A percentile compares a stretch with the other conserved stretches of the same genome.
phyloP scores from a whole-genome alignment of 2,797 vertebrate species.

The Anabas testudineus region DNA sequence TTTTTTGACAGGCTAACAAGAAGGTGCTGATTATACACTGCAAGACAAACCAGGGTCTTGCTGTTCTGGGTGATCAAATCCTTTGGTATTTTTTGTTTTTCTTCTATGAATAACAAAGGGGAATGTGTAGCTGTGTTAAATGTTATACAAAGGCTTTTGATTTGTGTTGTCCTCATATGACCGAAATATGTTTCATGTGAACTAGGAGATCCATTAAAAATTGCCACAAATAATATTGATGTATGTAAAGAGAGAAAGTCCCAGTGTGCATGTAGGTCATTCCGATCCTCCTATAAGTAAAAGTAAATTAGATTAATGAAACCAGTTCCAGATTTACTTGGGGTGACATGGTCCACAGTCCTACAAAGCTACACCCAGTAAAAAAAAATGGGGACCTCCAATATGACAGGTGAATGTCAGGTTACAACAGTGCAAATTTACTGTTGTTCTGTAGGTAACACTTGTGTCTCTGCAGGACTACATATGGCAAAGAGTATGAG shows the following conservation, averaged over 20 bases:
- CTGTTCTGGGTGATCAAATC: slow-evolving; percentile 82
- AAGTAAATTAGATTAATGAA: no score
- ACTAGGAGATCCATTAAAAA: neutral
- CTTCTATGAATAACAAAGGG: slow-evolving; percentile 5
- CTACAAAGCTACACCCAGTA: neutral
- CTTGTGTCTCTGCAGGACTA: slow-evolving; percentile 82
- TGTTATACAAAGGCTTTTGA: neutral
- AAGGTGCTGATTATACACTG: slow-evolving; percentile 89
- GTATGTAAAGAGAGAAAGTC: neutral
- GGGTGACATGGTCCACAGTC: neutral
- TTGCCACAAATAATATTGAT: neutral
- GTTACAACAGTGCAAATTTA: neutral
- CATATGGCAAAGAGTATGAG: slow-evolving; percentile 90
- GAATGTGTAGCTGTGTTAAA: neutral
- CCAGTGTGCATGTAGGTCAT: neutral
- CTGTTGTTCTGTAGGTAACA: slow-evolving; percentile 18
- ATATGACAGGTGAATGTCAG: slow-evolving; percentile 5
- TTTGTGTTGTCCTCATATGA: neutral
- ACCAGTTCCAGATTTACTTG: neutral
- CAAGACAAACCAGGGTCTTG: slow-evolving; percentile 91
- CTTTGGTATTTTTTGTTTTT: slow-evolving; percentile 81
- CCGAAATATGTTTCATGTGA: neutral
- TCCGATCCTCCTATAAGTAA: no score
- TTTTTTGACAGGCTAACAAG: slow-evolving; percentile 84
- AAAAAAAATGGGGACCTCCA: neutral